A percentile compares a stretch with the other conserved stretches of the same genome.
phyloP scores from a whole-genome alignment of 2,113 vertebrate genomes.

The Zosterops lateralis region DNA sequence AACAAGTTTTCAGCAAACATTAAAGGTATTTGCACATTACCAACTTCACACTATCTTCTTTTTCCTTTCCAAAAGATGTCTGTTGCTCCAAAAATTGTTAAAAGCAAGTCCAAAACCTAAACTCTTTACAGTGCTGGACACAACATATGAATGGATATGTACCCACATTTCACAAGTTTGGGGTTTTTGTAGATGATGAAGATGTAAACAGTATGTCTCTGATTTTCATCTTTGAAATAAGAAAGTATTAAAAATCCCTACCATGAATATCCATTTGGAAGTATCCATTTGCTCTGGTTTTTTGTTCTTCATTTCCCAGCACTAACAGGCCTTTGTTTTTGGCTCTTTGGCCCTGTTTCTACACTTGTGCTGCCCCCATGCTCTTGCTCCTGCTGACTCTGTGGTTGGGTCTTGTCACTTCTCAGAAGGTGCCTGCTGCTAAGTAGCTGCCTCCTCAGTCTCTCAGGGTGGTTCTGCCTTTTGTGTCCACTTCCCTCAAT shows the following conservation, averaged over 20 bases:
- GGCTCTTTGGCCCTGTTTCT: not conserved
- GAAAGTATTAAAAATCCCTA: not conserved
- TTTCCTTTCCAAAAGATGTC: not conserved
- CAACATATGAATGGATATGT: accelerated
- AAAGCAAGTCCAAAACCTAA: not conserved
- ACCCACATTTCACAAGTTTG: not conserved
- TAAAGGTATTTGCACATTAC: not conserved
- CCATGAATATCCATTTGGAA: not conserved
- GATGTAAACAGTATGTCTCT: not conserved
- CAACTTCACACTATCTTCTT: not conserved
- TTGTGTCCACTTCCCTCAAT: not conserved
- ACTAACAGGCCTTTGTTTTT: not conserved
- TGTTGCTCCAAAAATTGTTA: not conserved
- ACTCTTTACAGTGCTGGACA: not conserved
- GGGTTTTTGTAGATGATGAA: not conserved
- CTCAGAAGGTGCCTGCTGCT: not conserved
- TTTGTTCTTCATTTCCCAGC: not conserved
- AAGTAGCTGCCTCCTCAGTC: not conserved
- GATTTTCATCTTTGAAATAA: not conserved
- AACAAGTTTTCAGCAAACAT: not conserved
- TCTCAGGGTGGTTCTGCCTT: not conserved
- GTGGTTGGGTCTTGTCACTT: not conserved
- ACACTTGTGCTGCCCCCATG: not conserved
- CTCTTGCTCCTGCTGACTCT: not conserved
- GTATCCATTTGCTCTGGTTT: not conserved